These are phyloP conservation scores for Hippasteria phrygiana DNA, from an alignment of 53 echinoderm and acorn worm species.

Conservation along the genomic window DNA sequence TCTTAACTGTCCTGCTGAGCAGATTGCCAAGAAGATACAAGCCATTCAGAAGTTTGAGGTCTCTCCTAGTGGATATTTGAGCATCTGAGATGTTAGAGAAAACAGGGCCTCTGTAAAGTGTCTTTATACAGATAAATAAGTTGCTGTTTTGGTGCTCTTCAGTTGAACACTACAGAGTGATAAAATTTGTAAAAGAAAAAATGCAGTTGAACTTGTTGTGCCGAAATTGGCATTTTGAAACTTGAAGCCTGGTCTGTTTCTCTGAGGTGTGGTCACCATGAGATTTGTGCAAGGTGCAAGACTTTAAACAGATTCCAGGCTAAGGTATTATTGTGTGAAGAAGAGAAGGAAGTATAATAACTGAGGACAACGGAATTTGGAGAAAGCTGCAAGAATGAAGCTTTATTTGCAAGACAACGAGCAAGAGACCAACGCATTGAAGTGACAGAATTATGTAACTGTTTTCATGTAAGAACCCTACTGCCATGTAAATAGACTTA, in stretches of 20 bases:
- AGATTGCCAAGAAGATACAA: too few relatives aligned
- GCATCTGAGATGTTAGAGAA: too few relatives aligned
- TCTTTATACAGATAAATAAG: neutral
- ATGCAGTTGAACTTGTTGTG: neutral
- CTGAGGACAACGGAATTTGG: neutral
- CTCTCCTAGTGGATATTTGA: neutral
- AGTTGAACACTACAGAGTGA: neutral
- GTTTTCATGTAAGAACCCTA: neutral
- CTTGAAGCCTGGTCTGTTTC: conserved; percentile 1
- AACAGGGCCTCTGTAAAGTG: neutral
- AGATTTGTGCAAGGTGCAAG: neutral
- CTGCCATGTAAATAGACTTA: conserved; percentile 33
- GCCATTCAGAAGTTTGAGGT: neutral
- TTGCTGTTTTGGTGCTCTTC: neutral
- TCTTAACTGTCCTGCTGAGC: too few relatives aligned
- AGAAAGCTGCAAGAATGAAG: neutral
- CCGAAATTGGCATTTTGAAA: neutral
- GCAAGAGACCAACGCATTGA: neutral
- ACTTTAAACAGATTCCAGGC: neutral
- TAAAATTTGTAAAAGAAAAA: neutral
- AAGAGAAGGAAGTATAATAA: neutral
- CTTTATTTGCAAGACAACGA: neutral
- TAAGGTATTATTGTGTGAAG: neutral
- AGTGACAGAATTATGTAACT: neutral
- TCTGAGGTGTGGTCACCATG: neutral